Base-by-base conservation (phyloP, 2,888 invertebrate species). In the Aphrophora alni region DNA sequence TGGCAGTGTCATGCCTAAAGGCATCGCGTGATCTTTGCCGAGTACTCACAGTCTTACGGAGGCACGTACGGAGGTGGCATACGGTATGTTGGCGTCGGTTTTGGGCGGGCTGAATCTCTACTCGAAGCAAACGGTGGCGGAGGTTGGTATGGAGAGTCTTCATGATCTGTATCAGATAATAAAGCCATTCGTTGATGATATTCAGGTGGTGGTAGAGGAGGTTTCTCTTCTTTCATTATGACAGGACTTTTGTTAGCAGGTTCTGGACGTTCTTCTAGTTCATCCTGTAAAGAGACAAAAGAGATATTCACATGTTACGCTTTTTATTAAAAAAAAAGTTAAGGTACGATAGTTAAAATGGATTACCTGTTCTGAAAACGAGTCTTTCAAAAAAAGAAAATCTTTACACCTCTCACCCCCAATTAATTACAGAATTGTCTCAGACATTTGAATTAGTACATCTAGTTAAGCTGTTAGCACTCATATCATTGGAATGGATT, bases 61-160 rank as follows among this genome's bases (percentile, higher is more conserved):
- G 98, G 98, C 86, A 98, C 98, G 89, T 98, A 98, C 59, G 98
- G 98, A 82, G 98, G 98, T 76, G 98, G 98, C 89, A 97, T 96
- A 87, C 97, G 93, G 91, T 97, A 97, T 85, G 96, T 95, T 83
- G 97, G 96, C 75, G 95, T 95, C 82, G 95, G 91, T 86, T 93
- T 93, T 81, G 93, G 93, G 85, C 93, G 91, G 84, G 92, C 92
- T 82, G 91, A 93, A 82, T 95, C 95, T 85, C 95, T 93, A 82
- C 91, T 90, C 80, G 93, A 91, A 59, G 95, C 92, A 88, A 94
- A 95, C 84, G 97, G 96, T 7, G 96, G 97, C 21, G 97, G 97
- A 25, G 97, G 97, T 86, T 97, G 95, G 89, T 97, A 97, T 81
- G 97, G 96, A 83, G 96, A 95, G 84, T 93, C 91, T 72, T 88